Evolutionary conservation across 1,140 invertebrate species (phyloP).

Genomic region (Hetaerina americana): DNA sequence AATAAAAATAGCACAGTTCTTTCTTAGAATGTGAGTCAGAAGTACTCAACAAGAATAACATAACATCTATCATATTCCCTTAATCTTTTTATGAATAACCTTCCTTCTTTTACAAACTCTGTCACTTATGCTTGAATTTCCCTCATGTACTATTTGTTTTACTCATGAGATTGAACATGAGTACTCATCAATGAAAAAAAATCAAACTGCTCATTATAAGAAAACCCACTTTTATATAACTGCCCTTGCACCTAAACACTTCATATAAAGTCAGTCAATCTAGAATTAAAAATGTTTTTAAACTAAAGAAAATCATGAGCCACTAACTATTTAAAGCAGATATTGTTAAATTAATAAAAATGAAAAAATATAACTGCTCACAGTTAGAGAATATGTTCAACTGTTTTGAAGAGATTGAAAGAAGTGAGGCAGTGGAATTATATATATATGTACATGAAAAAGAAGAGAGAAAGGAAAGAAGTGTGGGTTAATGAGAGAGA

Average conservation of each 20-base stretch:
- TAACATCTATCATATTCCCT: not conserved
- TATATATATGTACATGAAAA: too few species aligned
- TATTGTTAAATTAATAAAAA: not conserved
- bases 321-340: not conserved
- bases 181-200: not conserved
- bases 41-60: not conserved
- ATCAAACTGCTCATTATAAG: not conserved
- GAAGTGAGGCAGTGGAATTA: too few species aligned
- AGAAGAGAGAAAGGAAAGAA: not conserved
- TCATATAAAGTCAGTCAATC: not conserved
- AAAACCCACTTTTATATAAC: not conserved
- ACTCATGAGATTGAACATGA: not conserved
- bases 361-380: not conserved
- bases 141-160: not conserved
- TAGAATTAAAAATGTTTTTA: not conserved
- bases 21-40: not conserved
- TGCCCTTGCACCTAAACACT: not conserved
- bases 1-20: not conserved
- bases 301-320: not conserved
- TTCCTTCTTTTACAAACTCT: not conserved
- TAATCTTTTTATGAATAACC: not conserved
- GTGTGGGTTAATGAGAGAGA: not conserved
- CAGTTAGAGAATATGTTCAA: not conserved
- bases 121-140: not conserved
- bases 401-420: too few species aligned